phyloP scores from a whole-genome alignment of 2,888 invertebrate genomes.

The Lasioglossum figueresi region DNA sequence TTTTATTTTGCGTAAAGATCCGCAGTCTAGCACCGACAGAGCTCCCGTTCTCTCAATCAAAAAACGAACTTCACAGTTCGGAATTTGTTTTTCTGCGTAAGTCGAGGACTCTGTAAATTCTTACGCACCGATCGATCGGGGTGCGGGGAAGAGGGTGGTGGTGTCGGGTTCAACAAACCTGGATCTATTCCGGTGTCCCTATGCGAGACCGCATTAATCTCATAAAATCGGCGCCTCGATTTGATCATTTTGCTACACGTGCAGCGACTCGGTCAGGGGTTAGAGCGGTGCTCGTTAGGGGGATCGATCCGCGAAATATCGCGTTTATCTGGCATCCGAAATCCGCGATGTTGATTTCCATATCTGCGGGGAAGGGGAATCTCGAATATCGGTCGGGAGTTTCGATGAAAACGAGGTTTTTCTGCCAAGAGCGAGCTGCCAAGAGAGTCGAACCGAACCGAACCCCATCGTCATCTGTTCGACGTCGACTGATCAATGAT shows the following conservation, averaged over 20 bases:
- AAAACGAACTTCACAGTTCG: too few species aligned
- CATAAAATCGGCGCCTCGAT: background rate
- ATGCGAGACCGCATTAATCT: background rate
- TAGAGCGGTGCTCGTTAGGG: background rate
- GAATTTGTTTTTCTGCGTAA: too few species aligned
- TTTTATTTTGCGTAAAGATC: too few species aligned
- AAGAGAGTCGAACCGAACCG: background rate
- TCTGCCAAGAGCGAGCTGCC: too few species aligned
- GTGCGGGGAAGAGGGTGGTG: background rate
- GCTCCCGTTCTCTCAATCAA: too few species aligned
- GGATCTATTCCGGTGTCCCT: background rate
- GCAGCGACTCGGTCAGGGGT: background rate
- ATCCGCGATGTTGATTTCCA: background rate
- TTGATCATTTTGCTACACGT: background rate
- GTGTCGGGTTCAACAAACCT: background rate
- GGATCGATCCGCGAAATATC: constrained; percentile 2
- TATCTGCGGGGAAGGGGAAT: background rate
- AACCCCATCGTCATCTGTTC: background rate
- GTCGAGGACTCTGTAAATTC: background rate
- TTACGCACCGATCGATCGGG: constrained; percentile 22
- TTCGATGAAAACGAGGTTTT: background rate
- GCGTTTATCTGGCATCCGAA: background rate
- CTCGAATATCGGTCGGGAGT: background rate
- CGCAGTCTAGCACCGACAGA: too few species aligned
- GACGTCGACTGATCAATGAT: background rate